Percentiles rank a stretch among this genome's conserved stretches.
phyloP scores from a whole-genome alignment of 2,888 invertebrate genomes.

The Mimachlamys varia region DNA sequence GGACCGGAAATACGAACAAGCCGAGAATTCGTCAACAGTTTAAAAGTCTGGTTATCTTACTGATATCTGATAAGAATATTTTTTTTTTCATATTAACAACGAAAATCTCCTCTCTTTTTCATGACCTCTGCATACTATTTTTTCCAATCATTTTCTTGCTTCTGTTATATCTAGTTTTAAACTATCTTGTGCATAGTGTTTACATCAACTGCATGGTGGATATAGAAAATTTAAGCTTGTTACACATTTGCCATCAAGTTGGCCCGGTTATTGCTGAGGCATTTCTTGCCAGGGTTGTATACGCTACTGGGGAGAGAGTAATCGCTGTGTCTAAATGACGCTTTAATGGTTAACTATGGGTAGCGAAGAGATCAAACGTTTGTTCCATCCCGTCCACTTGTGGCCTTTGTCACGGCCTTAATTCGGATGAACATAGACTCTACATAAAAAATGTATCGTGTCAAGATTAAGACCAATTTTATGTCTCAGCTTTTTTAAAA shows the following conservation, averaged over 20 bases:
- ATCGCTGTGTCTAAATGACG: slow-evolving; percentile 11
- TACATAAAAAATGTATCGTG: slow-evolving; percentile 23
- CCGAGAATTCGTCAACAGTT: background rate
- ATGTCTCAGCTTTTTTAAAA: background rate
- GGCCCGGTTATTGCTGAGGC: background rate
- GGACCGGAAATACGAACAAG: slow-evolving; percentile 22
- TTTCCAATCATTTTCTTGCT: background rate
- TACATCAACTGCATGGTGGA: no score
- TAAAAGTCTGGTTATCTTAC: background rate
- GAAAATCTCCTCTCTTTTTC: no score
- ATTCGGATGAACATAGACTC: slow-evolving; percentile 4
- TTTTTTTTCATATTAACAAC: background rate
- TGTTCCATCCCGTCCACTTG: background rate
- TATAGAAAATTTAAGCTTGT: background rate
- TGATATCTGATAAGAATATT: background rate
- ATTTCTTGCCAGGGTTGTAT: slow-evolving; percentile 3
- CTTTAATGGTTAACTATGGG: background rate
- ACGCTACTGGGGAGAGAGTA: slow-evolving; percentile 24
- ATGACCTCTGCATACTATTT: background rate
- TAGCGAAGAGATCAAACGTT: background rate
- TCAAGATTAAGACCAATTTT: slow-evolving; percentile 7
- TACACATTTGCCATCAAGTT: background rate
- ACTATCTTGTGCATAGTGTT: background rate
- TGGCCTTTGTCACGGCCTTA: slow-evolving; percentile 16
- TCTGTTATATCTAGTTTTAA: background rate